phyloP scores from a whole-genome alignment of 2,797 vertebrate species.

The Crotalus adamanteus region DNA sequence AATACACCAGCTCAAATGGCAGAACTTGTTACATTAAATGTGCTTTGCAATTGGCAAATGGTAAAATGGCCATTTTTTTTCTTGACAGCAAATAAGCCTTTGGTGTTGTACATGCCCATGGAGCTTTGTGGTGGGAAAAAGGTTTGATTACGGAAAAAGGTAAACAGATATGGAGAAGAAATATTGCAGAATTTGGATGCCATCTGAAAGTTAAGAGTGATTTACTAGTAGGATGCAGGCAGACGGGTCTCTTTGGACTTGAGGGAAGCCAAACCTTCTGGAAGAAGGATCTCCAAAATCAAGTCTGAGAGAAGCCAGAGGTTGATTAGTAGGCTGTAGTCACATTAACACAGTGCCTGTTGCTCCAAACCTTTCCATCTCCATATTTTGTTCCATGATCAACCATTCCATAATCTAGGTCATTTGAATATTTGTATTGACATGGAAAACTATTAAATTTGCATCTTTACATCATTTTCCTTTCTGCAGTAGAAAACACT shows the following conservation, averaged over 20 bases:
- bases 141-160: neutral
- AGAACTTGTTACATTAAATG: neutral
- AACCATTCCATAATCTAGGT: no score
- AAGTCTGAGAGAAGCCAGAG: neutral
- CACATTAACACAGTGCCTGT: constrained; percentile 78
- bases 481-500: no score
- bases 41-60: neutral
- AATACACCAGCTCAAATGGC: neutral
- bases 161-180: neutral
- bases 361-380: constrained; percentile 80
- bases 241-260: neutral
- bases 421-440: no score
- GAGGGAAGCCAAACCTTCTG: neutral
- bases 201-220: neutral
- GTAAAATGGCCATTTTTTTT: neutral
- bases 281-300: neutral
- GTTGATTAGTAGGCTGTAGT: constrained; percentile 74
- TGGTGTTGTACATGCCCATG: neutral
- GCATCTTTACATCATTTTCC: no score
- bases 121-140: neutral
- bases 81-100: neutral
- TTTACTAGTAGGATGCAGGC: neutral
- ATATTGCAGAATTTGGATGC: neutral
- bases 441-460: no score
- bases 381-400: no score